A percentile compares a stretch with the other conserved stretches of the same genome.
Evolutionary conservation across 2,888 invertebrate genomes (phyloP).

Genomic region (Mamestra brassicae): DNA sequence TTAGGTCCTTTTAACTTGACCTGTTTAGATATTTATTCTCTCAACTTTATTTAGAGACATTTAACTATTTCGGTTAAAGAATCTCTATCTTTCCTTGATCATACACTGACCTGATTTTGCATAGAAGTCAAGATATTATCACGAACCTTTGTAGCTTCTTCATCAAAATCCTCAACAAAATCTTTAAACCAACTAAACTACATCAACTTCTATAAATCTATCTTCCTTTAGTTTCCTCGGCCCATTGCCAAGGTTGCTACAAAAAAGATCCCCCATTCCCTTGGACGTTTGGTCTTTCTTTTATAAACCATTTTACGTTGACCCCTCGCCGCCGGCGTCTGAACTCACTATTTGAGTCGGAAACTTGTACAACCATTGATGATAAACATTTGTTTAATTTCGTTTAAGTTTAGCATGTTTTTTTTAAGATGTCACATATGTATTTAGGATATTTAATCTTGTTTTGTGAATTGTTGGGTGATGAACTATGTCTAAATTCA

Average conservation of each 20-base stretch:
- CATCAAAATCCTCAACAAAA: too few relatives aligned
- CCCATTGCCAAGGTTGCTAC: slow-evolving; percentile 22
- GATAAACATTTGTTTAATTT: slow-evolving; percentile 1
- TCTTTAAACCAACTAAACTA: background rate
- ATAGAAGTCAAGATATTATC: background rate
- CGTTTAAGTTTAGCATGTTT: background rate
- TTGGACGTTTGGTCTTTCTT: background rate
- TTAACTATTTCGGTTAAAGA: background rate
- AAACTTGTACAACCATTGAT: slow-evolving; percentile 13
- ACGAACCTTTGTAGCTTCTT: background rate
- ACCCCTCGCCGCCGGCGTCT: slow-evolving; percentile 12
- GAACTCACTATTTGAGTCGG: slow-evolving; percentile 3
- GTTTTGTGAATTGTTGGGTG: too few relatives aligned
- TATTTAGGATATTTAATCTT: too few relatives aligned
- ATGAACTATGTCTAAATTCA: background rate
- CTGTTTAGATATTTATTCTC: background rate
- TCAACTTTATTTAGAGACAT: background rate
- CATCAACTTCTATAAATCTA: background rate
- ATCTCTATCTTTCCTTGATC: background rate
- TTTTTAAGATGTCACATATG: too few relatives aligned
- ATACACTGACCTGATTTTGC: background rate
- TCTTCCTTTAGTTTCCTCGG: slow-evolving; percentile 1
- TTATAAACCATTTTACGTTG: slow-evolving; percentile 39
- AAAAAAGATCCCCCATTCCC: slow-evolving; percentile 11
- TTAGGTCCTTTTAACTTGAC: background rate